Base-by-base conservation (phyloP, 2,797 vertebrate genomes). In the Anguilla anguilla region DNA sequence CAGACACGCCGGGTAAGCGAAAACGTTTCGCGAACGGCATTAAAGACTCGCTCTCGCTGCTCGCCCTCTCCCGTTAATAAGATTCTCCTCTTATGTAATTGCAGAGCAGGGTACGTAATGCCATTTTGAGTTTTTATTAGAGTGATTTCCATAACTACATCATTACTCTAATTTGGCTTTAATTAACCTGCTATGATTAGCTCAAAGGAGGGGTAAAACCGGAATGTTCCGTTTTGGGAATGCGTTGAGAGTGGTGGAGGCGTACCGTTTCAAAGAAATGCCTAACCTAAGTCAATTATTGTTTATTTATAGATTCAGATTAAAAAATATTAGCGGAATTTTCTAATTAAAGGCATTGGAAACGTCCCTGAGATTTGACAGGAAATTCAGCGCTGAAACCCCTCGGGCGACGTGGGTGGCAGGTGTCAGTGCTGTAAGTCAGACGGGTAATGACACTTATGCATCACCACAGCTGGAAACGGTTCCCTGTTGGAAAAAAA, bases 81-180 rank as follows among this genome's bases (percentile, higher is more conserved):
- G 19, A n/a, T 46, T 81, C 43, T 77, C 13, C 31, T 77, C 13
- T 49, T 81, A 46, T 81, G 43, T 49, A 81, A 81, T 49, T n/a
- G 77, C 19, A 25, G 22, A 46, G 77, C 43, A 25, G 17, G 77
- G 1, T 81, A 49, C 43, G 77, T 46, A 81, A 81, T 49, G 43
- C 22, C 1, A 81, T 77, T 77, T 15, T 17, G 35, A 77, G 9
- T 59, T 61, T 67, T 84, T 84, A 31, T 31, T 84, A 57, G 19
- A 35, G 53, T 25, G 39, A 59, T 84, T 28, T 84, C n/a, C 83
- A 84, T 84, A 61, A 59, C 57, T 35, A 61, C 35, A 84, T 84
- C 53, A 84, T 61, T 61, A 84, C 53, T 84, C 13, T 84, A 84
- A 84, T 84, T 84, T 84, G 43, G 77, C 77, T 81, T 81, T 81